Base-by-base conservation (phyloP, 2,113 vertebrate species). In the Manacus vitellinus region DNA sequence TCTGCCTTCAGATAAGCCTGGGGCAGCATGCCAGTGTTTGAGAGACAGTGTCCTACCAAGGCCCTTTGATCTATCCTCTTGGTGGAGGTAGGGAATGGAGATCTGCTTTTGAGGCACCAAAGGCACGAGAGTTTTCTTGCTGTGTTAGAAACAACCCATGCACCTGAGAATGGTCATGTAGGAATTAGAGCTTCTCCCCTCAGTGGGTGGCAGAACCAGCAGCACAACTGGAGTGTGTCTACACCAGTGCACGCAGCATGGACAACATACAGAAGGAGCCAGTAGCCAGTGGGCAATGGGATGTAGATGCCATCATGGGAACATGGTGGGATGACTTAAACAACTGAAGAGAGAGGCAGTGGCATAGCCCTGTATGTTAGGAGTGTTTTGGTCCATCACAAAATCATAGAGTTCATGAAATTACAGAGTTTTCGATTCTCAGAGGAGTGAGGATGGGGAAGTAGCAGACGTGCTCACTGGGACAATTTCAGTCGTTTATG, bases 41-140 rank as follows among this genome's bases (percentile, higher is more conserved):
- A 83, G 63, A 47, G n/a, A 47, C 41, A 2, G 0, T 43, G 12
- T 41, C 47, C 41, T 62, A 3, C 17, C n/a, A 4, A 12, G 10
- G 55, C 8, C 30, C 47, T 62, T 28, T 31, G 37, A 33, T 55
- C 21, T 23, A 55, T 62, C 4, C 0, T 10, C 55, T 12, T 30
- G 5, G n/a, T 10, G 0, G 24, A 47, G 30, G 18, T 2, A 7
- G 71, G 21, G 11, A 22, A 16, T 3, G 25, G 47, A n/a, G 9
- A 49, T 43, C 46, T 0, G 0, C 77, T 46, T 4, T 3, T 14
- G 39, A 17, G 46, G 54, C 61, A n/a, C n/a, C 54, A 27, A 14
- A 35, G n/a, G 27, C 62, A 62, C n/a, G 7, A 14, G 39, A 25
- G 30, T 0, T 41, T 0, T 41, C 23, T 41, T 68, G 78, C 8